Base-by-base conservation (phyloP, 2,888 invertebrate species). In the Drosophila antonietae region DNA sequence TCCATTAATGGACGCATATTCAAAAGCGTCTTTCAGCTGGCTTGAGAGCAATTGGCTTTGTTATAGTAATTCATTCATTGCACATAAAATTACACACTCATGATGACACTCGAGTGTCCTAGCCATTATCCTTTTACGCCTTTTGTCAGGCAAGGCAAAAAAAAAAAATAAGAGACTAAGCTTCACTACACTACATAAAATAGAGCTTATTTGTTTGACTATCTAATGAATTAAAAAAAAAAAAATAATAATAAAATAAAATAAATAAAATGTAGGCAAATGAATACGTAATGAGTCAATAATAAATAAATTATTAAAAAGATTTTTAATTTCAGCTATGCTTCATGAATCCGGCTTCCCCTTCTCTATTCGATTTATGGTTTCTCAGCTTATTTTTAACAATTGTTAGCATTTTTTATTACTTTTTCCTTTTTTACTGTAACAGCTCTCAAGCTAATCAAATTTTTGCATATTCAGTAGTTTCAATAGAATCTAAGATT, bases 41-140 rank as follows among this genome's bases (percentile, higher is more conserved):
- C 41, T 49, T 10, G 43, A 41, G 15, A 62, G n/a, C 20, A 14
- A 28, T 28, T 64, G 14, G 47, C 53, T 43, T 57, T 78, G 44
- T 62, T 46, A 65, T 8, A 61, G 15, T 10, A 33, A 60, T 35
- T 39, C 28, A 56, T 59, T 49, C 20, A 52, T 52, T 52, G 60
- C 44, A 52, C 33, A 52, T 57, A 41, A 65, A 68, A 79, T 79
- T 78, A 67, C 56, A 47, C 53, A 71, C 71, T 56, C 59, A 71
- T 75, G 83, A 89, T 86, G 84, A 77, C 80, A 81, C 83, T 89
- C 85, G 79, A 89, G 90, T 81, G 73, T 75, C 37, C 82, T 76
- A 81, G 81, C 83, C 80, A 78, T 84, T 89, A 86, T 89, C 84
- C 88, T 86, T 86, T 88, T 81, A 80, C 8, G 68, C 57, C 76